A percentile compares a stretch with the other conserved stretches of the same genome.
phyloP scores from a whole-genome alignment of 2,797 vertebrate species.

The Chiroxiphia lanceolata region DNA sequence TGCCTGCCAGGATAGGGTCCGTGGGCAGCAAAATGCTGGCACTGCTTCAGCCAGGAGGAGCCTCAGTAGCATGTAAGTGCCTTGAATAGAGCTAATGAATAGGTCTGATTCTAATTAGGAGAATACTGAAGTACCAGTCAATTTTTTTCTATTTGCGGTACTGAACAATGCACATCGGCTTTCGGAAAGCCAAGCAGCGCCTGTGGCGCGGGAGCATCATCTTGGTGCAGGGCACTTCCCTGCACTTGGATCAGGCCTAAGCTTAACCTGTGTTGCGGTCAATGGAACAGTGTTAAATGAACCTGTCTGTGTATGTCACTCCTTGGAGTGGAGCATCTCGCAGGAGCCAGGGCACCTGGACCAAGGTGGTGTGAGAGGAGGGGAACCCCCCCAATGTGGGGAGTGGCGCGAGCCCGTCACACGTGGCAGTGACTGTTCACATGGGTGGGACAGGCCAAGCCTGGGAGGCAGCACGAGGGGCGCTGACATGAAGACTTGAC shows the following conservation, averaged over 20 bases:
- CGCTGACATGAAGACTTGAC: no score
- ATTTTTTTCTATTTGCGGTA: rapidly evolving
- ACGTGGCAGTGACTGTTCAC: neutral
- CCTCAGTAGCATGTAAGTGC: rapidly evolving
- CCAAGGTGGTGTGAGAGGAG: neutral
- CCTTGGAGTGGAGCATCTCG: rapidly evolving
- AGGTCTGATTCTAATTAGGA: neutral
- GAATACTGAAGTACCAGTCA: no score
- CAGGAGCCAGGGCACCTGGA: neutral
- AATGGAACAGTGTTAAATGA: neutral
- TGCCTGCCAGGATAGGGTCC: rapidly evolving
- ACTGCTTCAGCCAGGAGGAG: neutral
- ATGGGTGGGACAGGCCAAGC: no score
- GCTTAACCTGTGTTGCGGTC: neutral
- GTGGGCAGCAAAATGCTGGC: neutral
- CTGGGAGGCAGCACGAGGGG: rapidly evolving
- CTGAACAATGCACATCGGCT: neutral
- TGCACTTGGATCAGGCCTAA: rapidly evolving
- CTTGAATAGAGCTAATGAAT: neutral
- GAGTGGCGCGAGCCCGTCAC: rapidly evolving
- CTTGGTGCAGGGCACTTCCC: rapidly evolving
- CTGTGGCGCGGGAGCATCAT: rapidly evolving
- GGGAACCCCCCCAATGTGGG: rapidly evolving
- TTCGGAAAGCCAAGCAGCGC: rapidly evolving
- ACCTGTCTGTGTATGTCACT: neutral